A percentile compares a stretch with the other conserved stretches of the same genome.
phyloP scores from a whole-genome alignment of 2,113 vertebrate species.

The Columba janthina region DNA sequence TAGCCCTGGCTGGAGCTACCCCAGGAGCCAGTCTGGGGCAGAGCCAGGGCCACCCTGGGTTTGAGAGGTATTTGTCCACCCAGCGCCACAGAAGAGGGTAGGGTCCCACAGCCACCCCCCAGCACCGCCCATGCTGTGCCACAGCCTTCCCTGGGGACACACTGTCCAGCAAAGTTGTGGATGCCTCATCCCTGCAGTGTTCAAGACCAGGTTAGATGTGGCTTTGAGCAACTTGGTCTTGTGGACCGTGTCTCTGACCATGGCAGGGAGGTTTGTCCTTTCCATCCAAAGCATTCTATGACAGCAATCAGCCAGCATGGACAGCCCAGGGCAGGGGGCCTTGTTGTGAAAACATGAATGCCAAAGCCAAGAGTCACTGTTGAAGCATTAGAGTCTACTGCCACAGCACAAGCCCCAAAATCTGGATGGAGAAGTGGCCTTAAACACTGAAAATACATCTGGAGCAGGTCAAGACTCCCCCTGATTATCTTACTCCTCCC shows the following conservation, averaged over 20 bases:
- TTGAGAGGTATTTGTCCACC: background rate
- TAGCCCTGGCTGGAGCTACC: background rate
- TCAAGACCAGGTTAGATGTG: too few relatives aligned
- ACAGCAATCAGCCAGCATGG: background rate
- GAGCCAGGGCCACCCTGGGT: background rate
- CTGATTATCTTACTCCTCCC: background rate
- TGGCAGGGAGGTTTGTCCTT: too few relatives aligned
- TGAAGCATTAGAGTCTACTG: background rate
- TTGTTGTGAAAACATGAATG: background rate
- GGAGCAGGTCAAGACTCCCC: background rate
- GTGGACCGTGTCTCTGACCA: too few relatives aligned
- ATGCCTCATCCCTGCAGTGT: too few relatives aligned
- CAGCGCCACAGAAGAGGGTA: fast-evolving
- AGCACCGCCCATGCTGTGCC: background rate
- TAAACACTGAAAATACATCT: background rate
- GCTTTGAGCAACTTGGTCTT: too few relatives aligned
- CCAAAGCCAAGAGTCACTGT: background rate
- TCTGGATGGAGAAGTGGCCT: background rate
- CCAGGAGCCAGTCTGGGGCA: background rate
- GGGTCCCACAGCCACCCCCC: background rate
- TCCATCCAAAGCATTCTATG: too few relatives aligned
- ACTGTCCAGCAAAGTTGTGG: too few relatives aligned
- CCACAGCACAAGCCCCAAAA: background rate
- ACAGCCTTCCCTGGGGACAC: background rate
- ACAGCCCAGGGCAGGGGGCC: background rate